Percentiles rank a stretch among this genome's conserved stretches.
phyloP scores from a whole-genome alignment of 2,113 vertebrate species.

The Struthio camelus region DNA sequence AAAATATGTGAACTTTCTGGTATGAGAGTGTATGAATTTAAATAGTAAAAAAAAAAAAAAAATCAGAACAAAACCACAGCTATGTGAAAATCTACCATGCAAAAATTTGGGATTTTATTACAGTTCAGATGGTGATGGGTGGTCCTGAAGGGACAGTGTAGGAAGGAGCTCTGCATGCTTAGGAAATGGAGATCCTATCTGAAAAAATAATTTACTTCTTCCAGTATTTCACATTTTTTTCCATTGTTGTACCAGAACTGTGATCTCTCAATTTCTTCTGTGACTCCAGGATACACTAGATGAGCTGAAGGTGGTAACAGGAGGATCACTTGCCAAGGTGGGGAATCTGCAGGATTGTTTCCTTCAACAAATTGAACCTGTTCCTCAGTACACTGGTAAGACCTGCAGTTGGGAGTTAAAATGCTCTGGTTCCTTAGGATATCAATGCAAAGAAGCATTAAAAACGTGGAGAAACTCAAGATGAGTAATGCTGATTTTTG shows the following conservation, averaged over 20 bases:
- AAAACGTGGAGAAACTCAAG: background rate
- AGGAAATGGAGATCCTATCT: background rate
- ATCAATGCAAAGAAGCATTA: background rate
- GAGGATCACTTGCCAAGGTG: slow-evolving; percentile 87
- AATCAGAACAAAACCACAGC: background rate
- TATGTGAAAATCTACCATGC: background rate
- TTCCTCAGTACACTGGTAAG: slow-evolving; percentile 82
- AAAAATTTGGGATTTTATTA: background rate
- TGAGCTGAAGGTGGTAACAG: slow-evolving; percentile 91
- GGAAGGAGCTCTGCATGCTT: rapidly evolving
- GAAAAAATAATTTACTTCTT: background rate
- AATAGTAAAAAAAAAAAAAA: background rate
- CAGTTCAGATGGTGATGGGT: background rate
- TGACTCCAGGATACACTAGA: slow-evolving; percentile 83
- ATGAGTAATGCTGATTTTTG: background rate
- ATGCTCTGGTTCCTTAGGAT: background rate
- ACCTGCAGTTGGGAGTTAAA: background rate
- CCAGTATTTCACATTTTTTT: background rate
- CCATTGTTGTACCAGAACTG: background rate
- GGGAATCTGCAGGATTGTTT: slow-evolving; percentile 93
- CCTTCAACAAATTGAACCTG: slow-evolving; percentile 87
- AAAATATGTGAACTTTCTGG: background rate
- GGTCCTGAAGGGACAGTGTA: background rate
- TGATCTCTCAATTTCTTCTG: slow-evolving; percentile 1
- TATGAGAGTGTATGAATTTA: background rate